phyloP scores from a whole-genome alignment of 2,797 vertebrate species.

The Natrix natrix region DNA sequence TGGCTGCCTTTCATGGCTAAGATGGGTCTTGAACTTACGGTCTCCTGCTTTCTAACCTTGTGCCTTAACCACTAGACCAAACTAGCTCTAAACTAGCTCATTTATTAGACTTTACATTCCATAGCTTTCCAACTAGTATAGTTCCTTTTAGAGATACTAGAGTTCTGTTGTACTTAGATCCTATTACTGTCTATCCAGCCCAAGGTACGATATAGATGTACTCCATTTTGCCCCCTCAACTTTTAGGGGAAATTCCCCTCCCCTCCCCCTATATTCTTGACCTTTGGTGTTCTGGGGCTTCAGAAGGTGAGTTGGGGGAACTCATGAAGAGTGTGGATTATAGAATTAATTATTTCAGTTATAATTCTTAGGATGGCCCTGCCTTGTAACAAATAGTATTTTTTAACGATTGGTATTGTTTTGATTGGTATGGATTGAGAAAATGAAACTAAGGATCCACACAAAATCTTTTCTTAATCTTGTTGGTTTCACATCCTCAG shows the following conservation, averaged over 20 bases:
- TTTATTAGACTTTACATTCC: not conserved
- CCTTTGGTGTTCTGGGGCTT: not conserved
- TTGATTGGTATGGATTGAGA: slow-evolving; percentile 13
- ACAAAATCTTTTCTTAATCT: not conserved
- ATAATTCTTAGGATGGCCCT: not conserved
- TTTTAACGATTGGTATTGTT: not conserved
- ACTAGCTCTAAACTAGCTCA: not conserved
- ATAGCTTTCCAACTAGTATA: not conserved
- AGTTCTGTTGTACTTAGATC: not conserved
- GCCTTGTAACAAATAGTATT: not conserved
- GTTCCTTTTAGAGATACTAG: not conserved
- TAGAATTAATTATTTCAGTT: not conserved
- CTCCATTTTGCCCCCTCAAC: not conserved
- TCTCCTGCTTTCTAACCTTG: not conserved
- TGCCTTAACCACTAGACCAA: not conserved
- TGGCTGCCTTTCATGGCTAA: not conserved
- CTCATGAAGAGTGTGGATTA: not conserved
- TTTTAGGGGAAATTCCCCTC: not conserved
- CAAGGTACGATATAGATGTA: not conserved
- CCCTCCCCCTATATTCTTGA: not conserved
- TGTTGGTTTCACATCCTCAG: not conserved
- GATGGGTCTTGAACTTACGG: not conserved
- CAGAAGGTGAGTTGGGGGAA: not conserved
- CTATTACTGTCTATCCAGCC: not conserved
- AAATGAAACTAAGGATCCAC: not conserved